Evolutionary conservation across 2,888 invertebrate genomes (phyloP).

Genomic region (Hyppa rectilinea): DNA sequence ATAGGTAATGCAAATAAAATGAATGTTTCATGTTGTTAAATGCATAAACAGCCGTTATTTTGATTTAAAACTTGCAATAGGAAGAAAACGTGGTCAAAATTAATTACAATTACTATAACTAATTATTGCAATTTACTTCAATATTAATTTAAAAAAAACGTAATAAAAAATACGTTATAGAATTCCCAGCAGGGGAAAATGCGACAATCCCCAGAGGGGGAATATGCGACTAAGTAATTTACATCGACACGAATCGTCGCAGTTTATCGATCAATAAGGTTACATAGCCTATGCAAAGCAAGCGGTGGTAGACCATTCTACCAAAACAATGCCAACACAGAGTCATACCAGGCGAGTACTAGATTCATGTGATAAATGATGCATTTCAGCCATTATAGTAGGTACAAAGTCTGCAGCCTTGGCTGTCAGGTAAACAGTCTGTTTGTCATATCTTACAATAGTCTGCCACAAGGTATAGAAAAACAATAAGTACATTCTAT

Average conservation of each 20-base stretch:
- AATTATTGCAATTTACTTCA: neutral
- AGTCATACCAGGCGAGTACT: slow-evolving; percentile 83
- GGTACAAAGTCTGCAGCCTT: slow-evolving; percentile 58
- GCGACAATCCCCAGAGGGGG: slow-evolving; percentile 15
- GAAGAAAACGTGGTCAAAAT: slow-evolving; percentile 28
- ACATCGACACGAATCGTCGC: slow-evolving; percentile 27
- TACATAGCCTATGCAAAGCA: slow-evolving; percentile 76
- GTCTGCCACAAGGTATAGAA: slow-evolving; percentile 28
- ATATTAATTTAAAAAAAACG: slow-evolving; percentile 7
- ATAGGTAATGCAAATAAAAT: slow-evolving; percentile 10
- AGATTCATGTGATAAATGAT: slow-evolving; percentile 80
- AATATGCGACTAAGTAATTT: slow-evolving; percentile 2
- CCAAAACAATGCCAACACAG: slow-evolving; percentile 78
- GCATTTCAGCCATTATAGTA: slow-evolving; percentile 62
- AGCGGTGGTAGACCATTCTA: slow-evolving; percentile 78
- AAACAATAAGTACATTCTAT: slow-evolving; percentile 54
- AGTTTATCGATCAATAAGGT: slow-evolving; percentile 57
- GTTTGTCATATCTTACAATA: slow-evolving; percentile 48
- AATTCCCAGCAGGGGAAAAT: slow-evolving; percentile 15
- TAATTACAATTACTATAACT: neutral
- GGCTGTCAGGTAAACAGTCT: slow-evolving; percentile 45
- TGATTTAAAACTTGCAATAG: slow-evolving; percentile 2
- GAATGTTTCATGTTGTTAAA: slow-evolving; percentile 4
- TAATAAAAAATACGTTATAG: slow-evolving; percentile 9
- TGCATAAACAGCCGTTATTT: neutral